Evolutionary conservation across 2,113 vertebrate genomes (phyloP).

Genomic region (Oenanthe oenanthe): DNA sequence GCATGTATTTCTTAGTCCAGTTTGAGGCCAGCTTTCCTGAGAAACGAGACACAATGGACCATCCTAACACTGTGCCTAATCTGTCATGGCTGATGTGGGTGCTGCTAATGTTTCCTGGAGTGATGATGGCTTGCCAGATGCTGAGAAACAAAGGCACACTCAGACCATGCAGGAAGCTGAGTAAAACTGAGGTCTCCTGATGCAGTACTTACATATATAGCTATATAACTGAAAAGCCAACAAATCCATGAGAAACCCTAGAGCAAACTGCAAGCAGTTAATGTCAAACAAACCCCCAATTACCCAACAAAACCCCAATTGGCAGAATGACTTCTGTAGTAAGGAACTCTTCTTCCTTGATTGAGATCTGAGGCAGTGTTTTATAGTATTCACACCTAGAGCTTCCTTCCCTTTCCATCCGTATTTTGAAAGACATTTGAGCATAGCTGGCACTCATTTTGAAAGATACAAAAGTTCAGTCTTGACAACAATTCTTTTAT

Average conservation of each 20-base stretch:
- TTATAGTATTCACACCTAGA: background rate
- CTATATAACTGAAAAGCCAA: background rate
- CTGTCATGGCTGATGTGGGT: background rate
- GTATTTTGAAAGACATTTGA: background rate
- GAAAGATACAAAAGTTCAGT: background rate
- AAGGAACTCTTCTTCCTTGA: background rate
- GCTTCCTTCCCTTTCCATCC: background rate
- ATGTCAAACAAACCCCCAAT: rapidly evolving
- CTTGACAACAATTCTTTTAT: background rate
- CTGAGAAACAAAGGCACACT: background rate
- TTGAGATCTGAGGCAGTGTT: background rate
- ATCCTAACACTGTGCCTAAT: background rate
- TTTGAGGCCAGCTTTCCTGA: background rate
- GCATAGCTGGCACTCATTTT: background rate
- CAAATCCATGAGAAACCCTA: background rate
- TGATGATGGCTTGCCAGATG: background rate
- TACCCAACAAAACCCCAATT: background rate
- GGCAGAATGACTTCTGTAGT: no score
- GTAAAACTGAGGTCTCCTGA: background rate
- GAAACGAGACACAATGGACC: background rate
- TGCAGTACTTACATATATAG: background rate
- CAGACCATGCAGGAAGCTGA: background rate
- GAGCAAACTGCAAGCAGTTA: background rate
- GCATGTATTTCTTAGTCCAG: background rate
- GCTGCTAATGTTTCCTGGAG: background rate